Evolutionary conservation across 2,797 vertebrate species (phyloP).

Genomic region (Eospalax fontanierii): DNA sequence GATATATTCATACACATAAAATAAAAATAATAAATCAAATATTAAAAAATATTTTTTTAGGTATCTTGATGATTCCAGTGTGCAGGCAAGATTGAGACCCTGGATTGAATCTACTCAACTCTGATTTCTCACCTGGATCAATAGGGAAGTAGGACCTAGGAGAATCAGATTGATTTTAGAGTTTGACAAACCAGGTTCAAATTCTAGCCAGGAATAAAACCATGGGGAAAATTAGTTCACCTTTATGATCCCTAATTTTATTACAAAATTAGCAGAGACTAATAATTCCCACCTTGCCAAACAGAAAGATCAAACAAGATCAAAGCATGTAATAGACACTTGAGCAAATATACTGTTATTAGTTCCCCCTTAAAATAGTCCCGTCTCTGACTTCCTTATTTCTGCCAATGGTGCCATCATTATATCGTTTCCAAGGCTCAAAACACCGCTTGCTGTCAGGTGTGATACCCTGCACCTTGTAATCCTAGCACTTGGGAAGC

Average conservation of each 20-base stretch:
- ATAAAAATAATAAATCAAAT: too few relatives aligned
- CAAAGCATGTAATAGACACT: not conserved
- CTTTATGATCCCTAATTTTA: not conserved
- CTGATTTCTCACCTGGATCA: not conserved
- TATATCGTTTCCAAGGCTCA: not conserved
- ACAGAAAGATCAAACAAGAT: conserved; percentile 8
- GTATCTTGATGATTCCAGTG: not conserved
- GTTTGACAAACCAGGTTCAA: conserved; percentile 7
- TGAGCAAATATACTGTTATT: conserved; percentile 5
- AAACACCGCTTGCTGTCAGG: too few relatives aligned
- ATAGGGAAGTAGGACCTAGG: not conserved
- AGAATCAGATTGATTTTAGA: not conserved
- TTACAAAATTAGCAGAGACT: conserved; percentile 38
- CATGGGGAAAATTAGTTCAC: not conserved
- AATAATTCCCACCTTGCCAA: conserved; percentile 9
- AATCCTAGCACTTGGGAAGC: not conserved
- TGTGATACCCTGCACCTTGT: not conserved
- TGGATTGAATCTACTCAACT: not conserved
- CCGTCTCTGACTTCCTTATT: conserved; percentile 18
- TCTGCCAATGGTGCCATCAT: not conserved
- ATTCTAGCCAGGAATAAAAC: not conserved
- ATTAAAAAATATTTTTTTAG: too few relatives aligned
- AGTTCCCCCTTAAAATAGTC: not conserved
- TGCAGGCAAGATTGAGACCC: not conserved
- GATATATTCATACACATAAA: too few relatives aligned